Evolutionary conservation across 2,113 vertebrate species (phyloP), one percentile per base, ranked within the genome.

Genomic region (Butorides virescens): DNA sequence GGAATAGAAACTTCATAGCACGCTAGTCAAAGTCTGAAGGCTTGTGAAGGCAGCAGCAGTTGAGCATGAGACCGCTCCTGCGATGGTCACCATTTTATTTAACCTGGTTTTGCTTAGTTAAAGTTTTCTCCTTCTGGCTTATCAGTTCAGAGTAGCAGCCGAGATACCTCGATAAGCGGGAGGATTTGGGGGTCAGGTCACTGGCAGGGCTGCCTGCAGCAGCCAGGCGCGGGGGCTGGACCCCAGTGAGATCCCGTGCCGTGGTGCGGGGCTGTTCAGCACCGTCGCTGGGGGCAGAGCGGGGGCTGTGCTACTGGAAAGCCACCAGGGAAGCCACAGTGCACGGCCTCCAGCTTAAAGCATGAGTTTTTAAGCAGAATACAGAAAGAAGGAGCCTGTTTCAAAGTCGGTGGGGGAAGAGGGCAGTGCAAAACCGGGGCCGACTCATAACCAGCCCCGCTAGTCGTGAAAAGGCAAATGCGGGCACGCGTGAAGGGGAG

Each of bases 401-500:
- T 61, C 56, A 16, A 46, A 50, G 46, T 11, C 7, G 5, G 17
- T 6, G 32, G 55, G 70, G 34, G 39, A 26, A 34, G 27, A 77
- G 32, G 72, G 22, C 52, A 34, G 39, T 8, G 37, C 39, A 34
- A 44, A 44, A 18, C 11, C 3, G 2, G 30, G 21, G 37, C 16
- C 21, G 47, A 37, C 49, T 30, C 36, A 7, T 23, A 32, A 42
- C 20, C 70, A 29, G 55, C 34, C 42, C 55, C 3, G 3, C 16
- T 15, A 21, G 26, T 22, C 56, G 3, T 8, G 34, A 10, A 36
- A 44, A 79, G 61, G 49, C 10, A 10, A 42, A 22, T 1, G 22
- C 0, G 5, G 36, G 27, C 32, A 17, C 19, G 26, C 0, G 21
- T 1, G 5, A 26, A 20, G 44, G 21, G 53, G 36, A 42, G 11